Evolutionary conservation across 2,113 vertebrate genomes (phyloP), one percentile per base, ranked within the genome.

Genomic region (Chionomys nivalis): DNA sequence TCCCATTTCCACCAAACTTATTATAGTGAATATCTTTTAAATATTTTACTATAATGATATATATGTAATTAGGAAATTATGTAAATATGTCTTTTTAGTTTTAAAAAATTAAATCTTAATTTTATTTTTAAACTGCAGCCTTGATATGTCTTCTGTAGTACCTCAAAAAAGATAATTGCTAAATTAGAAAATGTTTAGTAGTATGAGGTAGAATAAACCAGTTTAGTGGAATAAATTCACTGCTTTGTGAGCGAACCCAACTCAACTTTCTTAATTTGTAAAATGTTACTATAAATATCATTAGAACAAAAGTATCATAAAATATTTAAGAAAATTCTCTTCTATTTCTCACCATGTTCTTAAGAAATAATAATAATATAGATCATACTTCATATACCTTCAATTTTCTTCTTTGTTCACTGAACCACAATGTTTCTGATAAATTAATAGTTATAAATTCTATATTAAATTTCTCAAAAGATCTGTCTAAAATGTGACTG

Each of bases 361-460:
- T 58, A 78, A 78, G 63, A 5, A 78, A 77, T 36, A 82, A 94
- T 36, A 82, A 94, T 72, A 14, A 85, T 78, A 36, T 10, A 92
- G 5, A 61, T 89, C 28, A 70, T 89, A 1, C 70, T 95, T 81
- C 36, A 75, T 55, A 90, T 52, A 66, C 78, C 28, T 66, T 23
- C 1, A 73, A 85, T 87, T 93, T 76, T 94, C 1, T 79, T 70
- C n/a, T 83, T 89, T 89, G 39, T 72, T 88, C 66, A 68, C n/a
- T 87, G 81, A 96, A 36, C 13, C 26, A 86, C 39, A 88, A 77
- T 92, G 21, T 96, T 92, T 95, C 81, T 97, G 42, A 95, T 89
- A 77, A 7, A 90, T 93, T 95, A 92, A 39, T 83, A 47, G 19
- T 86, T 93, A 89, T 82, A 90, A 92, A 88, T 92, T 90, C 70